Evolutionary conservation across 2,888 invertebrate genomes (phyloP).

Genomic region (Dryomyza anilis): DNA sequence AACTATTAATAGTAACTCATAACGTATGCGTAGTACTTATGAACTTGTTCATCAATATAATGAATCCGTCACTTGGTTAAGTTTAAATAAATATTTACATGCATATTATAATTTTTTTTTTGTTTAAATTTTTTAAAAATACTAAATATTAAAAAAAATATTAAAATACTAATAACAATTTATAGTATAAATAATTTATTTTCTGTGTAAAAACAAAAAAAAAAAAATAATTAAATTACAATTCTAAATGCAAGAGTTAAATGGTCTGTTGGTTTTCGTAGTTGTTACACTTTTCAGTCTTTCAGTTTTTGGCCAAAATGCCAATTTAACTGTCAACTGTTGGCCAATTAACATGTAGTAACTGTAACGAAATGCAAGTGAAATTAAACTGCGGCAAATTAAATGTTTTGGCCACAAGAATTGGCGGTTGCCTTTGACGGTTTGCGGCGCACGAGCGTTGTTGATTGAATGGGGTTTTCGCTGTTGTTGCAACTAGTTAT

Average conservation of each 20-base stretch:
- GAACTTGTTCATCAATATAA: too few relatives aligned
- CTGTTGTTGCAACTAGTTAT: neutral
- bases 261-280: neutral
- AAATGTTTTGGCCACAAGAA: neutral
- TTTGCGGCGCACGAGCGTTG: neutral
- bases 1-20: too few relatives aligned
- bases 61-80: too few relatives aligned
- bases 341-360: slow-evolving; percentile 39
- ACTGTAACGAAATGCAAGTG: neutral
- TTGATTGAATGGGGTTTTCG: neutral
- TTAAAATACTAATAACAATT: too few relatives aligned
- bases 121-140: too few relatives aligned
- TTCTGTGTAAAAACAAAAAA: too few relatives aligned
- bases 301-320: slow-evolving; percentile 24
- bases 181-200: too few relatives aligned
- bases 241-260: slow-evolving; percentile 7
- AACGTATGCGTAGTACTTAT: too few relatives aligned
- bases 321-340: slow-evolving; percentile 39
- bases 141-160: too few relatives aligned
- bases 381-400: slow-evolving; percentile 6
- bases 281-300: neutral
- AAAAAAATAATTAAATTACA: slow-evolving; percentile 13
- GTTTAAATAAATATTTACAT: too few relatives aligned
- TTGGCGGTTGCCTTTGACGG: neutral
- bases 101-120: too few relatives aligned